These are phyloP conservation scores for Chloromyia formosa DNA, from an alignment of 2,888 invertebrate genomes.

Conservation along the genomic window DNA sequence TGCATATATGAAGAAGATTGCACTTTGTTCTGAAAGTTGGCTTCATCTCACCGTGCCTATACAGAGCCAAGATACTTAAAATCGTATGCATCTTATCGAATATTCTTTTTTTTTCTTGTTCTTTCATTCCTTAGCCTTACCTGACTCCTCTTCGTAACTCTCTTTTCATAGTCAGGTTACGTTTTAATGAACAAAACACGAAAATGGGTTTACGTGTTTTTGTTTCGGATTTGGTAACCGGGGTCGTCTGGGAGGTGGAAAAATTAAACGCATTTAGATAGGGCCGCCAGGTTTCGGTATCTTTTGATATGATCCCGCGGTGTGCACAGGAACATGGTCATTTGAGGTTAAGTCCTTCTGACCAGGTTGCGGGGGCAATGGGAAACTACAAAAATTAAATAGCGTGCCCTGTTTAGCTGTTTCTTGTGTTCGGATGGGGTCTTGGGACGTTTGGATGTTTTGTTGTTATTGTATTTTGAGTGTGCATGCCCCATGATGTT, in stretches of 20 bases:
- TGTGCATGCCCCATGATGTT: too few relatives aligned
- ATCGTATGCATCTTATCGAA: neutral
- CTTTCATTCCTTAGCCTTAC: conserved; percentile 25
- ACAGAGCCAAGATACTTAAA: too few relatives aligned
- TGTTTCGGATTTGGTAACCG: conserved; percentile 24
- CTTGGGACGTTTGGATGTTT: too few relatives aligned
- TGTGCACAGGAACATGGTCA: conserved; percentile 39
- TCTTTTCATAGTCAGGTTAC: conserved; percentile 30
- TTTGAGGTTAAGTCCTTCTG: conserved; percentile 44
- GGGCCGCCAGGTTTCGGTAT: conserved; percentile 46
- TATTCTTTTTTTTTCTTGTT: neutral
- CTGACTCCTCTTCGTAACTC: conserved; percentile 42
- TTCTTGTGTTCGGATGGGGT: too few relatives aligned
- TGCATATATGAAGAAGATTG: neutral
- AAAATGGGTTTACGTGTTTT: conserved; percentile 44
- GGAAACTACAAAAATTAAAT: conserved; percentile 39
- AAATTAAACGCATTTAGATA: conserved; percentile 47
- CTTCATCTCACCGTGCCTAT: neutral
- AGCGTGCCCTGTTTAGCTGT: conserved; percentile 24
- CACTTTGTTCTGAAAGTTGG: too few relatives aligned
- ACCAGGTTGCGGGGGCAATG: conserved; percentile 31
- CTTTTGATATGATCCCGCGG: conserved; percentile 46
- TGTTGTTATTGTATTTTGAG: neutral
- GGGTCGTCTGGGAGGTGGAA: conserved; percentile 45
- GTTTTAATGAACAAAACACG: conserved; percentile 53